Conservation (phyloP, 2,113 vertebrate genomes). For the Acanthochromis polyacanthus region DNA sequence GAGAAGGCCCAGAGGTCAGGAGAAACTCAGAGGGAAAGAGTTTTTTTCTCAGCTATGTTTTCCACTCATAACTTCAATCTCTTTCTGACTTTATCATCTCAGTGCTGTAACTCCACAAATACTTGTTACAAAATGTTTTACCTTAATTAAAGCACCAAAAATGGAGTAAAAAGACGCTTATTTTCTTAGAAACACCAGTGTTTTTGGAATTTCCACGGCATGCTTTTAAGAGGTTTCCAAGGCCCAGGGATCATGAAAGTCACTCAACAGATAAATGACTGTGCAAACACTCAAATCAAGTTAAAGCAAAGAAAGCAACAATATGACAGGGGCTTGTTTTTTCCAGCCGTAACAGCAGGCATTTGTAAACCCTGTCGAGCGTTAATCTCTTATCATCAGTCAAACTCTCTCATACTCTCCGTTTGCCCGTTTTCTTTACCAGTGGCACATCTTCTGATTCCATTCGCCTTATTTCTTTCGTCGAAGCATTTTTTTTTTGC, state of each 20-base stretch:
- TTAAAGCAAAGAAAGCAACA: conserved; percentile 56
- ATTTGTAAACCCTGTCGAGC: conserved; percentile 25
- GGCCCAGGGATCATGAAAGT: conserved; percentile 62
- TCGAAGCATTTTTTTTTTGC: not conserved
- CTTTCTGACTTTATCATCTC: conserved; percentile 3
- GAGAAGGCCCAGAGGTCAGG: conserved; percentile 68
- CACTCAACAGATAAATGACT: conserved; percentile 63
- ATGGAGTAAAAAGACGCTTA: conserved; percentile 12
- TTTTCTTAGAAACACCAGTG: conserved; percentile 43
- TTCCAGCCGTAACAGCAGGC: conserved; percentile 29
- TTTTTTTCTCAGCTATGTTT: conserved; percentile 36
- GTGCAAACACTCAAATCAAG: conserved; percentile 60
- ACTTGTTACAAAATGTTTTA: not conserved
- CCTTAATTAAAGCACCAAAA: not conserved
- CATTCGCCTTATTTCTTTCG: conserved; percentile 27
- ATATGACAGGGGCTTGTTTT: conserved; percentile 27
- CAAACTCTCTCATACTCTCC: not conserved
- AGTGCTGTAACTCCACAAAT: not conserved
- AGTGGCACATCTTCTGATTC: not conserved
- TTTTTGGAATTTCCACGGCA: conserved; percentile 46
- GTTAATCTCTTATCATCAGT: not conserved
- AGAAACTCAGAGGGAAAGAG: conserved; percentile 41
- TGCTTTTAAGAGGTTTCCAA: conserved; percentile 54
- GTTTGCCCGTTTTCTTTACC: not conserved
- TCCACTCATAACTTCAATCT: conserved; percentile 17